phyloP scores from a whole-genome alignment of 2,888 invertebrate genomes.

The Trissoscelio sp. region DNA sequence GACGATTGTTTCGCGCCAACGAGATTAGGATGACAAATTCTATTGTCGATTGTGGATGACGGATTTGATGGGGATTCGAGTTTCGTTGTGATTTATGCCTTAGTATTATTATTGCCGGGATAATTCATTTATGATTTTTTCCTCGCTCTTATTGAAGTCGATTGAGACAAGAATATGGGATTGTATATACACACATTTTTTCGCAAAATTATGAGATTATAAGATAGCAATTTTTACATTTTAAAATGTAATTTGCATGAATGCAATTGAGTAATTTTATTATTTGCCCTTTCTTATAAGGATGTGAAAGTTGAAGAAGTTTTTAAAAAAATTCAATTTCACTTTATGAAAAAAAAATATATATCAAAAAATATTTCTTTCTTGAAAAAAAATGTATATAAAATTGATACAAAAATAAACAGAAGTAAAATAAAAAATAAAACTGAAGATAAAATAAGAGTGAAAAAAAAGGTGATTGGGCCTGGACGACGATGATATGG shows the following conservation, averaged over 20 bases:
- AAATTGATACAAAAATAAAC: too few relatives aligned
- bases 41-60: conserved; percentile 61
- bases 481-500: conserved; percentile 51
- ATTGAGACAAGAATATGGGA: conserved; percentile 35
- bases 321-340: too few relatives aligned
- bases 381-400: too few relatives aligned
- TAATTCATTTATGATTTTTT: conserved; percentile 53
- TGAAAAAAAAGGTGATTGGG: too few relatives aligned
- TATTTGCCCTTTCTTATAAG: conserved; percentile 11
- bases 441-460: too few relatives aligned
- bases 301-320: not conserved
- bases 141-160: conserved; percentile 28
- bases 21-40: conserved; percentile 61
- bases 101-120: conserved; percentile 40
- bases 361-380: too few relatives aligned
- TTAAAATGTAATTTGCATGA: not conserved
- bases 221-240: conserved; percentile 43
- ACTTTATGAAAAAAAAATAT: too few relatives aligned
- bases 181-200: conserved; percentile 35
- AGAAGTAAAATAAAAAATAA: too few relatives aligned
- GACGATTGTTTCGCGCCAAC: conserved; percentile 47
- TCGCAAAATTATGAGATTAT: conserved; percentile 16
- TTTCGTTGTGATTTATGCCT: conserved; percentile 56
- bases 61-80: conserved; percentile 34
- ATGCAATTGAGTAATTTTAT: conserved; percentile 32